phyloP scores from a whole-genome alignment of 1,140 invertebrate species.

The Drosophila lacertosa region DNA sequence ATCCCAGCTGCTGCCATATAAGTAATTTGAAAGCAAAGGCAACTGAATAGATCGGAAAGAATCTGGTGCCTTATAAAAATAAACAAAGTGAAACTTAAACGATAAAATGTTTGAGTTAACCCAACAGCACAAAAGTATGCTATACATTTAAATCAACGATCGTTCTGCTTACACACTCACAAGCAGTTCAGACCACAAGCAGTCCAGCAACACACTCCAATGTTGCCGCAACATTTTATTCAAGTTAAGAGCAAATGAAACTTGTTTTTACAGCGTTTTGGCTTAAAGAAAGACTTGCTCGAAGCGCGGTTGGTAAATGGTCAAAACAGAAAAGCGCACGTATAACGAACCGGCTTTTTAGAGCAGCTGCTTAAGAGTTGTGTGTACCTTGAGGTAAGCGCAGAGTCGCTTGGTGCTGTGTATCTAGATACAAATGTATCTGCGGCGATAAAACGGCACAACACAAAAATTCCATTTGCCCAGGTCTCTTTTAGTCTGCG shows the following conservation, averaged over 20 bases:
- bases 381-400: neutral
- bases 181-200: conserved; percentile 31
- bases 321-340: conserved; percentile 34
- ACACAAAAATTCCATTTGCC: conserved; percentile 47
- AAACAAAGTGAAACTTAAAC: too few species aligned
- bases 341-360: conserved; percentile 68
- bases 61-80: too few species aligned
- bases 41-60: too few species aligned
- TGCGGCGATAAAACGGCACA: conserved; percentile 65
- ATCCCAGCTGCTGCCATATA: neutral
- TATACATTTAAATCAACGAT: neutral
- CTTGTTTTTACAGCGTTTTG: conserved; percentile 21
- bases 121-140: neutral
- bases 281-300: conserved; percentile 9
- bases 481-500: conserved; percentile 69
- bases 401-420: conserved; percentile 8
- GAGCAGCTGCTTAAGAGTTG: conserved; percentile 59
- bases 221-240: conserved; percentile 61
- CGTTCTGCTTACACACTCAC: too few species aligned
- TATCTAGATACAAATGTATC: conserved; percentile 77
- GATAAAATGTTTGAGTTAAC: too few species aligned
- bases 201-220: conserved; percentile 4
- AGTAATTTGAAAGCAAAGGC: neutral
- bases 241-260: conserved; percentile 57
- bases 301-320: conserved; percentile 12